Percentiles rank a stretch among this genome's conserved stretches.
Evolutionary conservation across 2,113 vertebrate genomes (phyloP).

Genomic region (Telmatochromis sp.): DNA sequence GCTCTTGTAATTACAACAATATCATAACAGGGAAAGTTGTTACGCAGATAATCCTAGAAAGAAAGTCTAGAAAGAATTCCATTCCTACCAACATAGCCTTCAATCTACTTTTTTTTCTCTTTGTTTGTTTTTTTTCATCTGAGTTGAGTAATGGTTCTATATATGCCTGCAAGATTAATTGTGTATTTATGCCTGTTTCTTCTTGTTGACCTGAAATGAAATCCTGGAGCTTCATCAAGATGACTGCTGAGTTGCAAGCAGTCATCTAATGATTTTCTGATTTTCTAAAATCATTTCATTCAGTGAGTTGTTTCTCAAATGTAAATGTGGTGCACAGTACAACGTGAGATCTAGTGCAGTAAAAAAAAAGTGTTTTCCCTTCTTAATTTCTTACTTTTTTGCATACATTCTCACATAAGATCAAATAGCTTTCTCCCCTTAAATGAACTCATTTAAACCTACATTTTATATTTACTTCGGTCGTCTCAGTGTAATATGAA

Average conservation of each 20-base stretch:
- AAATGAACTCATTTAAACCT: not conserved
- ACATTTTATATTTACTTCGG: accelerated
- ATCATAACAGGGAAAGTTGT: not conserved
- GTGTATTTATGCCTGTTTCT: not conserved
- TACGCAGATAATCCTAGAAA: not conserved
- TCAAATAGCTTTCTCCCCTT: not conserved
- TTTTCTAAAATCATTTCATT: not conserved
- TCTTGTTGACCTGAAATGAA: not conserved
- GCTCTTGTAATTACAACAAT: not conserved
- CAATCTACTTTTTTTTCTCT: too few species aligned
- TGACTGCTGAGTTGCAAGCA: not conserved
- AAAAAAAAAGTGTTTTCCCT: not conserved
- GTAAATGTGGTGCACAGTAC: not conserved
- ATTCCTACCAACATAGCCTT: not conserved
- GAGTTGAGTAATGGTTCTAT: accelerated
- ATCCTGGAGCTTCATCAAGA: not conserved
- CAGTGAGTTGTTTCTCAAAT: not conserved
- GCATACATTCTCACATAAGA: not conserved
- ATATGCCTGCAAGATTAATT: not conserved
- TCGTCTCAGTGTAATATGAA: not conserved
- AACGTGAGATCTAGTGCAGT: too few species aligned
- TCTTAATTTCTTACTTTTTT: not conserved
- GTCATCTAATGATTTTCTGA: too few species aligned
- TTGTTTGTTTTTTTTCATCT: not conserved
- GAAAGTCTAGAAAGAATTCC: not conserved